Evolutionary conservation across 2,797 vertebrate genomes (phyloP).

Genomic region (Picus viridis): DNA sequence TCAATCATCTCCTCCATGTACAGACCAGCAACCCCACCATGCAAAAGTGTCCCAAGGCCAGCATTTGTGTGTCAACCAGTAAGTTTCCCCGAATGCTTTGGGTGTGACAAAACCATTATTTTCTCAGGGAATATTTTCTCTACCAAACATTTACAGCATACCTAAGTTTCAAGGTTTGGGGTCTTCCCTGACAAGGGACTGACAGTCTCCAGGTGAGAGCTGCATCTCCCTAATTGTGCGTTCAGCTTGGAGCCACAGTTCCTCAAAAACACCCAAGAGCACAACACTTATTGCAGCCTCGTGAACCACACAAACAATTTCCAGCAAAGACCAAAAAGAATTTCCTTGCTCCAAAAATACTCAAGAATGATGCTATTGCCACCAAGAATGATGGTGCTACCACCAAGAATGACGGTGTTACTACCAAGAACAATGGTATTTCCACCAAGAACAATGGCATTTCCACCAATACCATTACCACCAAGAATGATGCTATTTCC

Average conservation of each 20-base stretch:
- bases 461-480: not conserved
- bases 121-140: not conserved
- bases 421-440: not conserved
- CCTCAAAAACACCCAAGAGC: not conserved
- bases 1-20: not conserved
- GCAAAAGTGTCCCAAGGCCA: not conserved
- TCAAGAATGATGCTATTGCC: not conserved
- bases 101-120: not conserved
- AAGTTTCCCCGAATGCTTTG: not conserved
- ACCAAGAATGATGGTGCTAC: not conserved
- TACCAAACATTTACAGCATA: not conserved
- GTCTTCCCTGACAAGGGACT: not conserved
- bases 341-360: not conserved
- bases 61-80: not conserved
- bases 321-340: not conserved
- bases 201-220: not conserved
- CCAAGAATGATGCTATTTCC: not conserved
- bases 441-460: not conserved
- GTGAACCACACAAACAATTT: rapidly evolving
- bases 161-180: not conserved
- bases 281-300: not conserved
- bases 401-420: not conserved
- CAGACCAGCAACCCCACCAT: not conserved
- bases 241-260: not conserved
- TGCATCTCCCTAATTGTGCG: not conserved